A percentile compares a stretch with the other conserved stretches of the same genome.
phyloP scores from a whole-genome alignment of 1,140 invertebrate species.

The Eueides isabella region DNA sequence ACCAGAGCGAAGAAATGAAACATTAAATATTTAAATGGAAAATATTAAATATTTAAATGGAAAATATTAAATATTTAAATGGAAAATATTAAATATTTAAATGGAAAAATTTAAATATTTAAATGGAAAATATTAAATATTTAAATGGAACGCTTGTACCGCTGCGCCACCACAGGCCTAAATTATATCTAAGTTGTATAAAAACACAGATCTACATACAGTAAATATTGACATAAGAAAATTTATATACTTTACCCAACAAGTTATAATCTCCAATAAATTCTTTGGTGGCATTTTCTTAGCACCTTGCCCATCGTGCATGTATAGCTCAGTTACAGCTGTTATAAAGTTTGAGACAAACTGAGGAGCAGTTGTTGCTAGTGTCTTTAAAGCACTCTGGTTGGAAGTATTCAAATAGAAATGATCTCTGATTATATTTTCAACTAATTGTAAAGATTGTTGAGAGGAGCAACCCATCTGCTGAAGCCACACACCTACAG shows the following conservation, averaged over 20 bases:
- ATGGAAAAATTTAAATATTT: too few species aligned
- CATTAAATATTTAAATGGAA: too few species aligned
- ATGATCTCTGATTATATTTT: constrained; percentile 90
- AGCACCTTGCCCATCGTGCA: constrained; percentile 68
- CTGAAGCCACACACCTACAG: constrained; percentile 92
- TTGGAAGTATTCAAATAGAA: constrained; percentile 87
- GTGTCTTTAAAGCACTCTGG: constrained; percentile 84
- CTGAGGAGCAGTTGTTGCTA: constrained; percentile 88
- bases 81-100: too few species aligned
- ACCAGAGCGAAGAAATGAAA: too few species aligned
- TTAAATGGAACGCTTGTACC: too few species aligned
- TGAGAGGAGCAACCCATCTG: constrained; percentile 90
- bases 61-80: too few species aligned
- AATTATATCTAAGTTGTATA: too few species aligned
- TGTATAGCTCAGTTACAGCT: constrained; percentile 90
- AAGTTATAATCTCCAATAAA: constrained; percentile 85
- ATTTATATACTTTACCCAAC: constrained; percentile 81
- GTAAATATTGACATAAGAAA: neutral
- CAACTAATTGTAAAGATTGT: constrained; percentile 87
- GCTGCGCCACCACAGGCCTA: too few species aligned
- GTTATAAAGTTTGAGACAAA: constrained; percentile 92
- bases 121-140: too few species aligned
- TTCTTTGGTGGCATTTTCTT: constrained; percentile 83
- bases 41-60: too few species aligned
- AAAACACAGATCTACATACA: too few species aligned